Percentiles rank a stretch among this genome's conserved stretches.
Evolutionary conservation across 2,113 vertebrate species (phyloP).

Genomic region (Rhipidura dahli): DNA sequence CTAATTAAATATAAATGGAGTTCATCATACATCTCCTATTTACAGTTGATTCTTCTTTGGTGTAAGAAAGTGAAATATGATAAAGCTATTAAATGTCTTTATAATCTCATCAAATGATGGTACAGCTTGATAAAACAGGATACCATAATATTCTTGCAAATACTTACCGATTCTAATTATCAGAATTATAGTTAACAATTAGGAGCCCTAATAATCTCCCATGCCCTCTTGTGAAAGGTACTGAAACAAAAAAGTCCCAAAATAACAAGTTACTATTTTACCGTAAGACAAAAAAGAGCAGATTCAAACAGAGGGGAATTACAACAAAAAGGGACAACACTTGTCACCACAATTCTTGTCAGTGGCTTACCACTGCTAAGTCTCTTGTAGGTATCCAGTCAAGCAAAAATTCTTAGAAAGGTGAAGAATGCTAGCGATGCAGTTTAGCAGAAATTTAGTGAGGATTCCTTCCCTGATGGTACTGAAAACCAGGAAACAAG

Average conservation of each 20-base stretch:
- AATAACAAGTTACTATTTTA: not conserved
- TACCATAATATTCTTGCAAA: not conserved
- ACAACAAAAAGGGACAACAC: not conserved
- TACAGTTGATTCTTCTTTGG: not conserved
- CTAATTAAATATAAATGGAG: conserved; percentile 59
- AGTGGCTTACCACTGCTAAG: not conserved
- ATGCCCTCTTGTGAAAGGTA: not conserved
- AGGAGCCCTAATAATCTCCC: not conserved
- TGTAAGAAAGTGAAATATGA: not conserved
- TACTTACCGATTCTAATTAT: not conserved
- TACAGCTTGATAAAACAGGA: not conserved
- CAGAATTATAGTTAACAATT: not conserved
- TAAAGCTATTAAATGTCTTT: not conserved
- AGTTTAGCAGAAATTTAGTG: not conserved
- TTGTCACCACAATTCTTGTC: not conserved
- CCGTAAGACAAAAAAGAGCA: not conserved
- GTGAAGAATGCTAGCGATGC: not conserved
- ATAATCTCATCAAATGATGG: not conserved
- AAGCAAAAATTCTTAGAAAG: not conserved
- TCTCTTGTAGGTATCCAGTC: not conserved
- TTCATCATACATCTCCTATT: not conserved
- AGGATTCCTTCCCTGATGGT: not conserved
- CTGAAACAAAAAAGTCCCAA: not conserved
- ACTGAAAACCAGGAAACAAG: not conserved
- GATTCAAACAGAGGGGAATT: not conserved